Percentiles rank a stretch among this genome's conserved stretches.
Conservation (phyloP, 2,888 invertebrate genomes). For the Tineola bisselliella region DNA sequence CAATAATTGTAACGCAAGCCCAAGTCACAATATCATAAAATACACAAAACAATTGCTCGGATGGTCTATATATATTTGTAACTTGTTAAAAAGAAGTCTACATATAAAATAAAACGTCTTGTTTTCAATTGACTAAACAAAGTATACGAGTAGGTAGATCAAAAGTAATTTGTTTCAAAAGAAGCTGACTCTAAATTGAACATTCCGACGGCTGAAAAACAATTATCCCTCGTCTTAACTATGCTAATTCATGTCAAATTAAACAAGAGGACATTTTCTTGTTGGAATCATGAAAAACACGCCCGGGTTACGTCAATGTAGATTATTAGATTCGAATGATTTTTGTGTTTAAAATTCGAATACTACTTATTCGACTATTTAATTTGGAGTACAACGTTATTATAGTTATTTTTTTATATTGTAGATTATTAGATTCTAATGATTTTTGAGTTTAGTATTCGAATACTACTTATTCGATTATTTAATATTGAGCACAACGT, state of each 20-base stretch:
- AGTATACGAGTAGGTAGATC: not conserved
- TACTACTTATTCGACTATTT: too few relatives aligned
- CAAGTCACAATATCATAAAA: too few relatives aligned
- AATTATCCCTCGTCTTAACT: constrained; percentile 19
- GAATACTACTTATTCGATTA: too few relatives aligned
- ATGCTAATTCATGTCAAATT: constrained; percentile 20
- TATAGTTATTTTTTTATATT: too few relatives aligned
- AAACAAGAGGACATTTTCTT: constrained; percentile 17
- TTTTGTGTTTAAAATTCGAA: too few relatives aligned
- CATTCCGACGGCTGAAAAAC: constrained; percentile 19
- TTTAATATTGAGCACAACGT: too few relatives aligned
- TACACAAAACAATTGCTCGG: too few relatives aligned
- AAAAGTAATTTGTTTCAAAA: constrained; percentile 9
- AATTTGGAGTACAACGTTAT: too few relatives aligned
- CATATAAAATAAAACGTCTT: not conserved
- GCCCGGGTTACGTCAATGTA: not conserved
- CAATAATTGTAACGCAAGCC: too few relatives aligned
- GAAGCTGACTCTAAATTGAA: constrained; percentile 16
- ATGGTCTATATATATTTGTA: too few relatives aligned
- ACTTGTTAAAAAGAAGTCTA: not conserved
- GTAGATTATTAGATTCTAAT: too few relatives aligned
- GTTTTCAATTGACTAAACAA: not conserved
- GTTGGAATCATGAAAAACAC: not conserved
- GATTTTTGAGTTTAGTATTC: too few relatives aligned
- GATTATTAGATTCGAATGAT: not conserved